Evolutionary conservation across 2,888 invertebrate genomes (phyloP), one percentile per base, ranked within the genome.

Genomic region (Carcina quercana): DNA sequence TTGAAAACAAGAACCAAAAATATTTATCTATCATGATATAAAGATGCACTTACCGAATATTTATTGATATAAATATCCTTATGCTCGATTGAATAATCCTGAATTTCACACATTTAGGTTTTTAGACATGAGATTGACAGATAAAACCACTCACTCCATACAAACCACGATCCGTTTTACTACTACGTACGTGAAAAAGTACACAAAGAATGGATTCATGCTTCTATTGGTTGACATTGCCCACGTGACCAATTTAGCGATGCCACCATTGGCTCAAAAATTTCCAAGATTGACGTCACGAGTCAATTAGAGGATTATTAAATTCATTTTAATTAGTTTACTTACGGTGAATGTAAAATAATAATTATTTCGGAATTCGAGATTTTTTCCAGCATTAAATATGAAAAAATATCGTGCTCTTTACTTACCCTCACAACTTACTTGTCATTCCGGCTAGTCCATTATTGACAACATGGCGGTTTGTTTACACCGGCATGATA

Each of bases 41-140:
- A 43, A 35, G n/a, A n/a, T n/a, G n/a, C 35, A 89, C 91, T 89
- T 82, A 91, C 91, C 86, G 87, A 86, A 86, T 88, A 87, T 85
- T 87, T 89, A 83, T 85, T 85, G 53, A 78, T 65, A 73, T 86
- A 86, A 74, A 87, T 87, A 85, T 88, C 86, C 82, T 86, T 86
- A 80, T 87, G 89, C 86, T 88, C 86, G 66, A 85, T 72, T 54
- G 87, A 86, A 85, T 86, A 89, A 86, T 88, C 89, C 86, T 87
- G 86, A 79, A 90, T 86, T 86, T 90, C 87, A 82, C 87, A 88
- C 88, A 88, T 89, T 78, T 85, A 84, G 73, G 79, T 65, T 69
- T 71, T 25, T 72, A 78, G 78, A 72, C 78, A 79, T 78, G 61
- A 74, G 64, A 78, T 74, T 79, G 78, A 74, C 78, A 82, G 72